Base-by-base conservation (phyloP, 1,140 invertebrate genomes). In the Halesus radiatus region DNA sequence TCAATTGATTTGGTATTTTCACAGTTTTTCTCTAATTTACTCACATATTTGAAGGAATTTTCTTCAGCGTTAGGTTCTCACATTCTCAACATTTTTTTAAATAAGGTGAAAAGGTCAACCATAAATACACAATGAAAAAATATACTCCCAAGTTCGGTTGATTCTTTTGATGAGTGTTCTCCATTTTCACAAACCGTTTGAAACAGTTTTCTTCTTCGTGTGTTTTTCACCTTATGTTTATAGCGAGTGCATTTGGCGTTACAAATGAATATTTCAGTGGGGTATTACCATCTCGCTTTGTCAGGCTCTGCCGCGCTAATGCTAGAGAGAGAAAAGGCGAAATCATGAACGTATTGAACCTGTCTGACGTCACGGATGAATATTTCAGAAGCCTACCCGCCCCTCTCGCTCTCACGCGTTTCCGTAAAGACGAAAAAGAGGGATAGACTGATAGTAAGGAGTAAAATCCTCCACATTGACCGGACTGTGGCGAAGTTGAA, bases 361-460 rank as follows among this genome's bases (percentile, higher is more conserved):
- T 62, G 64, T 73, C 66, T 79, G 77, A 79, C 77, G 77, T 79
- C 77, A 79, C 66, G 53, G 66, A 79, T 79, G 77, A 79, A 79
- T 79, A 79, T 79, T 79, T 79, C 68, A 79, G 32, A 66, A 66
- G 37, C 26, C 60, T 58, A 58, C 13, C 50, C 10, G 0, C 18
- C 15, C 37, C 66, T 79, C 77, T 45, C 66, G 68, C 66, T 45
- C 22, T 7, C 10, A 22, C 77, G 32, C 37, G 16, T 3, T 15
- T n/a, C 2, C 15, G 7, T 18, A 29, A 26, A 29, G 16, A 53
- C 15, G 22, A n/a, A 29, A 56, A 13, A 45, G 37, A 10, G 37
- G 10, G 37, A 45, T 13, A 10, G 37, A 3, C 10, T 45, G 37
- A 45, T 5, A 45, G 10, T 45, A 45, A 13, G 37, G 56, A 58